Evolutionary conservation across 1,140 invertebrate genomes (phyloP).

Genomic region (Pseudomyrmex pallidus): DNA sequence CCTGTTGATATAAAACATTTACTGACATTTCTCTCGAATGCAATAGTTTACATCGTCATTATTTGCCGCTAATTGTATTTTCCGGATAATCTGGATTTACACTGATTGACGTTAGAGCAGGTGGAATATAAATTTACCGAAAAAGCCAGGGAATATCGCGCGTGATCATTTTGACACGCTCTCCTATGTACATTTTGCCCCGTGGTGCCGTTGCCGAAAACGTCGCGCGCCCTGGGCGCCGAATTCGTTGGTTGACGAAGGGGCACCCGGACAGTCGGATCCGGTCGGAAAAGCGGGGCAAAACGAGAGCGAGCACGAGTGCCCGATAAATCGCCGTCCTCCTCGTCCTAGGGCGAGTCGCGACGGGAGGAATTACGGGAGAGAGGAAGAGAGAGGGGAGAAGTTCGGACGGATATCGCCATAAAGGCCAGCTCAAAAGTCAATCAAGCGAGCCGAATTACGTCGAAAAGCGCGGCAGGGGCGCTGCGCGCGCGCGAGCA

Average conservation of each 20-base stretch:
- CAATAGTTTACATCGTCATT: slow-evolving; percentile 59
- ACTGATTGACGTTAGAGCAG: slow-evolving; percentile 55
- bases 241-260: slow-evolving; percentile 50
- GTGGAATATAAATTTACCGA: slow-evolving; percentile 58
- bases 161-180: slow-evolving; percentile 57
- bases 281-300: slow-evolving; percentile 64
- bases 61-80: slow-evolving; percentile 59
- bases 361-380: slow-evolving; percentile 26
- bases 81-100: slow-evolving; percentile 57
- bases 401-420: slow-evolving; percentile 66
- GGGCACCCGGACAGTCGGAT: slow-evolving; percentile 38
- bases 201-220: slow-evolving; percentile 67
- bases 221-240: slow-evolving; percentile 50
- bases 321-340: slow-evolving; percentile 67
- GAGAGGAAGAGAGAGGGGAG: slow-evolving; percentile 25
- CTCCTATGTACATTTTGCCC: slow-evolving; percentile 37
- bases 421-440: slow-evolving; percentile 76
- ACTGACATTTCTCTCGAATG: slow-evolving; percentile 49
- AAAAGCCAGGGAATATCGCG: slow-evolving; percentile 59
- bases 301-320: slow-evolving; percentile 55
- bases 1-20: slow-evolving; percentile 33
- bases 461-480: slow-evolving; percentile 71
- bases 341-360: slow-evolving; percentile 21
- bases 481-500: slow-evolving; percentile 56
- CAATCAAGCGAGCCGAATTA: slow-evolving; percentile 76